Percentiles rank a stretch among this genome's conserved stretches.
Evolutionary conservation across 1,140 invertebrate species (phyloP).

Genomic region (Oncopodura yosiiana): DNA sequence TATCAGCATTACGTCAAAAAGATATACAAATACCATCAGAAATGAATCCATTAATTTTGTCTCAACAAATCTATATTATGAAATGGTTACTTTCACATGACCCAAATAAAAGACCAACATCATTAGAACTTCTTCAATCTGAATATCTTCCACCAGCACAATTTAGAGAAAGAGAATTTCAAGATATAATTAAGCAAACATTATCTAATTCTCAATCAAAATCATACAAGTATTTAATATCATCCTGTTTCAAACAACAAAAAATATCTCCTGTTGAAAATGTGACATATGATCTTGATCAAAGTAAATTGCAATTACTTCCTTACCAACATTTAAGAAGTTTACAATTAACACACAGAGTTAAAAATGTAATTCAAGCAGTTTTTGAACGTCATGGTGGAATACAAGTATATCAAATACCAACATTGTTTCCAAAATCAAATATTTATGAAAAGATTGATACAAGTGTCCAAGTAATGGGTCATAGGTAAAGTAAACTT

Average conservation of each 20-base stretch:
- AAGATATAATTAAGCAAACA: constrained; percentile 64
- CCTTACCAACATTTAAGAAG: constrained; percentile 12
- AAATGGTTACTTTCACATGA: constrained; percentile 76
- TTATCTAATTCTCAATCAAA: constrained; percentile 69
- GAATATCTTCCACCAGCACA: constrained; percentile 65
- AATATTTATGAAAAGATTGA: constrained; percentile 48
- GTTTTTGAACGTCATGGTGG: constrained; percentile 70
- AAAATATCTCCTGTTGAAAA: constrained; percentile 55
- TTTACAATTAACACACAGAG: constrained; percentile 28
- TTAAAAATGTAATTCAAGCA: constrained; percentile 46
- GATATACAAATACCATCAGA: constrained; percentile 59
- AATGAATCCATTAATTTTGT: constrained; percentile 44
- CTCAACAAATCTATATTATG: constrained; percentile 43
- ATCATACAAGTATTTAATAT: constrained; percentile 66
- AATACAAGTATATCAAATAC: constrained; percentile 58
- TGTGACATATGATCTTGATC: constrained; percentile 62
- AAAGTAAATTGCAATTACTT: constrained; percentile 6
- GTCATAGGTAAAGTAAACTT: too few species aligned
- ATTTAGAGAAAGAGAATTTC: constrained; percentile 66
- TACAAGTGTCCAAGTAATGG: constrained; percentile 68
- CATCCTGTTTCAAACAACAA: constrained; percentile 57
- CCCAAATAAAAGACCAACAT: constrained; percentile 66
- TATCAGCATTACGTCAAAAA: constrained; percentile 55
- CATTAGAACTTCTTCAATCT: constrained; percentile 68
- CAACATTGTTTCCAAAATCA: constrained; percentile 63